These are phyloP conservation scores for Rhyacichthys aspro DNA, from an alignment of 2,797 vertebrate species.

Conservation along the genomic window DNA sequence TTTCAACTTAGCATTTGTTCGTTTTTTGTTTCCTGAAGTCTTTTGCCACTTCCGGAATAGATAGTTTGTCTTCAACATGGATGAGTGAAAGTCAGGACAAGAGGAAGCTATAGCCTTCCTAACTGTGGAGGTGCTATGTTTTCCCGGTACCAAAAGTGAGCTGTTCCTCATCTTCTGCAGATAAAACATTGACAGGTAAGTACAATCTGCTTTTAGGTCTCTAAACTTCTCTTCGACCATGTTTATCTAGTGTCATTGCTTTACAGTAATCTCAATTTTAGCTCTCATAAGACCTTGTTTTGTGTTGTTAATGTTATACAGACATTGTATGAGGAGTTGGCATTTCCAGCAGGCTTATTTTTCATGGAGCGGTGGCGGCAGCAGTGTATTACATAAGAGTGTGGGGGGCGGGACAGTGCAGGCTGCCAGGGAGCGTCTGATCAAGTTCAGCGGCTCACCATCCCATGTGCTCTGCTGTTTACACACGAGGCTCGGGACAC, in stretches of 20 bases:
- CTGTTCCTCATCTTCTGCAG: neutral
- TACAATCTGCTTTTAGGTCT: neutral
- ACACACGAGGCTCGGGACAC: conserved; percentile 9
- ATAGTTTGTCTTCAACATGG: conserved; percentile 10
- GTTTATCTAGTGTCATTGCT: no score
- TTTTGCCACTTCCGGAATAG: neutral
- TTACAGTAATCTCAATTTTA: neutral
- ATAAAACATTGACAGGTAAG: conserved; percentile 34
- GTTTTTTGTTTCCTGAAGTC: neutral
- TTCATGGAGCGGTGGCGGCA: conserved; percentile 1
- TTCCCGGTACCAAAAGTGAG: conserved; percentile 10
- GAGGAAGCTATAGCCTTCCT: conserved; percentile 4
- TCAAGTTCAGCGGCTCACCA: conserved; percentile 23
- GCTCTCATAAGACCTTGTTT: neutral
- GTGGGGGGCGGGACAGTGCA: conserved; percentile 28
- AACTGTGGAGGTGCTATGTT: conserved; percentile 12
- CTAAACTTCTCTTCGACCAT: neutral
- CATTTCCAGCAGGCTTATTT: conserved; percentile 18
- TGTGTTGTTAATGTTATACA: neutral
- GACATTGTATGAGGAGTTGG: neutral
- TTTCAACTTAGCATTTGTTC: neutral
- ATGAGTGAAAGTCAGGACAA: conserved; percentile 11
- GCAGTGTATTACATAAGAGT: conserved; percentile 49
- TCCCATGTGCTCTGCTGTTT: conserved; percentile 32
- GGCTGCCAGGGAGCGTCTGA: conserved; percentile 32